These are phyloP conservation scores for Plutomurus gul DNA, from an alignment of 1,140 invertebrate species.

Conservation along the genomic window DNA sequence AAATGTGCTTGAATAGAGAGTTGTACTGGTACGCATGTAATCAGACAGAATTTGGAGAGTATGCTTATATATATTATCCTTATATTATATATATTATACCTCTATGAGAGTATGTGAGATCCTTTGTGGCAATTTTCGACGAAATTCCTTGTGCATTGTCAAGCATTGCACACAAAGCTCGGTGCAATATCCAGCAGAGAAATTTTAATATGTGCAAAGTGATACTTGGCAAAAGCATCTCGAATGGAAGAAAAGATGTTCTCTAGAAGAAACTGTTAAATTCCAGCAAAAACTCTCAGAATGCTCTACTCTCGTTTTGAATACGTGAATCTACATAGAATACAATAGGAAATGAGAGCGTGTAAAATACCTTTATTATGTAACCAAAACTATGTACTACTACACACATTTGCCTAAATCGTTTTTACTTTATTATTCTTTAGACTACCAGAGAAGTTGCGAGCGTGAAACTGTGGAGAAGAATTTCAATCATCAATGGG, in stretches of 20 bases:
- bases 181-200: background rate
- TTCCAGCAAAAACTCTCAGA: no score
- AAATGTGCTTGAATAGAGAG: no score
- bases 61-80: no score
- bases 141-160: conserved; percentile 3
- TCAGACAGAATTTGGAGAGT: no score
- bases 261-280: no score
- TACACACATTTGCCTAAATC: conserved; percentile 20
- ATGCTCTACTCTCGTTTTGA: background rate
- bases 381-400: background rate
- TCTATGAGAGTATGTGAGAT: background rate
- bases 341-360: background rate
- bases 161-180: conserved; percentile 2
- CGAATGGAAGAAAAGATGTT: background rate
- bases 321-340: background rate
- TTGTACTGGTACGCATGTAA: no score
- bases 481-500: conserved; percentile 78
- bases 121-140: background rate
- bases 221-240: background rate
- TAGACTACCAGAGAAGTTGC: conserved; percentile 85
- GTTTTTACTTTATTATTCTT: background rate
- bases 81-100: background rate
- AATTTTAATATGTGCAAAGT: background rate
- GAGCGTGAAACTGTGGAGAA: conserved; percentile 81
- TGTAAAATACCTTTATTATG: conserved; percentile 5